Evolutionary conservation across 2,797 vertebrate genomes (phyloP), one percentile per base, ranked within the genome.

Genomic region (Esox masquinongy): DNA sequence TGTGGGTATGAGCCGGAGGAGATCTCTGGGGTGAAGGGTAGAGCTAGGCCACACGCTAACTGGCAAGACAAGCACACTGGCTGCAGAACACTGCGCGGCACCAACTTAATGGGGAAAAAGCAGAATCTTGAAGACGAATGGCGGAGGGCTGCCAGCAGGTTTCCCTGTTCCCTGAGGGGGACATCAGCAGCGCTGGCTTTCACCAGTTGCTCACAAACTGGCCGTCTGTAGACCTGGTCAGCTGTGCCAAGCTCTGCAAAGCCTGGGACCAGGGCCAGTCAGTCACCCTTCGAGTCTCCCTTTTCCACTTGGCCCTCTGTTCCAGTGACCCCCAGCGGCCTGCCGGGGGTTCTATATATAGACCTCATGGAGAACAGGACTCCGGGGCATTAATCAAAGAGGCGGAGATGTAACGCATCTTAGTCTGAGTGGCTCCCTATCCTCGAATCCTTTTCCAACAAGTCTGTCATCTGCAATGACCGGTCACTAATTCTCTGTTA

Each of bases 331-430:
- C 36, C 90, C 86, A 85, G 69, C 78, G 19, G 91, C 92, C 93
- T 93, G 91, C 92, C 93, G 89, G 78, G 83, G 76, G 69, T 79
- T 80, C 85, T 92, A 93, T 86, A 92, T 92, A 93, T 93, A 94
- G 85, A 79, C 74, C 84, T 22, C 24, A 81, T 79, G 82, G 88
- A 88, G 88, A 84, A 83, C 80, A 85, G 82, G 72, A 84, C 75
- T 86, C 80, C 72, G 63, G 83, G 76, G 83, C 85, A 3, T 31
- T 31, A 31, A 31, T 31, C 67, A 73, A 79, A 88, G 84, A 51
- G 53, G 29, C 29, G 29, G 29, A 1, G 29, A 31, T 31, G 29
- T 31, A 31, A 31, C 29, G 29, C 29, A 3, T 31, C 3, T 31
- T 3, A 31, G 29, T 31, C 29, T 31, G 29, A n/a, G n/a, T n/a